Evolutionary conservation across 2,113 vertebrate species (phyloP), one percentile per base, ranked within the genome.

Genomic region (Halichoerus grypus): DNA sequence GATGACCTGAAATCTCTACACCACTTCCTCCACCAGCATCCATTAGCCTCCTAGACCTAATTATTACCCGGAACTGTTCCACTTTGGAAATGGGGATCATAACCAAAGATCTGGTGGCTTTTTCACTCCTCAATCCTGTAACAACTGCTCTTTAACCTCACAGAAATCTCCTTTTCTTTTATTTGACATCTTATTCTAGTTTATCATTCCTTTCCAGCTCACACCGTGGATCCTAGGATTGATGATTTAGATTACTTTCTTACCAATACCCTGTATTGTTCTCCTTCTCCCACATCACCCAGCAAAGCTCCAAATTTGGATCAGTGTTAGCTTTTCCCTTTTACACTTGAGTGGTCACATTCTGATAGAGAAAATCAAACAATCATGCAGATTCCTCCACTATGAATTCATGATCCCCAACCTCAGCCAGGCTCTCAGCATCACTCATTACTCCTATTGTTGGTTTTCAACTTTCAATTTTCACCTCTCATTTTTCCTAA

Each of bases 231-330:
- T 55, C 91, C 76, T 83, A 33, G 46, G 81, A 69, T 33, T 67
- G 57, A 95, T 83, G 85, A 93, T 55, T 74, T 85, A 67, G 61
- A 89, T 85, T 74, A 74, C 67, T 96, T 92, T 93, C 55, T 90
- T 86, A 69, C 10, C 8, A 26, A 77, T 69, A 53, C 9, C 28
- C 5, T 63, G 3, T 1, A 36, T 51, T 67, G 22, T 71, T 49
- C 13, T 84, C 85, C 10, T 51, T 69, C 55, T 55, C 42, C 21
- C 24, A 46, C 18, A 36, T 33, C 5, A 12, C 16, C 21, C 51
- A 72, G 31, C 11, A 81, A 80, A 90, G 74, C 33, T 77, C 31
- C 46, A 77, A 88, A 77, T 79, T 18, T 96, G 81, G 49, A 26
- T 72, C 93, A 36, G n/a, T 33, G 31, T 42, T 77, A n/a, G 31